Base-by-base conservation (phyloP, 2,888 invertebrate genomes). In the Gandaritis pyraliata region DNA sequence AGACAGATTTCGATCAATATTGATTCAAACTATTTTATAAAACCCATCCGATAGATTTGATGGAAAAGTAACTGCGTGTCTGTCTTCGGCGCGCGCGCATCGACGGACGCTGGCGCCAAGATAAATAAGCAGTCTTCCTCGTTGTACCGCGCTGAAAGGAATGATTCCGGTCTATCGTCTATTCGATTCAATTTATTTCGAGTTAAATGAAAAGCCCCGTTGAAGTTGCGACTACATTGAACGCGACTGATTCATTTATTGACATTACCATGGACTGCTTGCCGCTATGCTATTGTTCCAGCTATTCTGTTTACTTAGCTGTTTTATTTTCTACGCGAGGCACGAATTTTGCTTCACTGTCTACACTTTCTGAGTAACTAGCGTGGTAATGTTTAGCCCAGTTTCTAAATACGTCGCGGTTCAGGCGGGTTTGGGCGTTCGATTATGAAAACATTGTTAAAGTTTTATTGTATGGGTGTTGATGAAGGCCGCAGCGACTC, bases 371-470 rank as follows among this genome's bases (percentile, higher is more conserved):
- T 11, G 50, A 49, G 53, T 60, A 50, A 49, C 52, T 52, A 41
- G 39, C 60, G 50, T 51, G 58, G 51, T 51, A 61, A 77, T 75
- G 78, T 82, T 75, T 85, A 86, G 85, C 83, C 81, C 76, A 82
- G 86, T 83, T 86, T 85, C 83, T 83, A 83, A 87, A 88, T 80
- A 81, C 76, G 72, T 72, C 77, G 77, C 73, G 60, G 54, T 46
- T 54, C 45, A n/a, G 61, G 50, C 75, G 74, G 77, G 80, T 76
- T 76, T 74, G 68, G 75, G 70, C 77, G 75, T 74, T 75, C 86
- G 86, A 86, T 86, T 88, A 86, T 87, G 86, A 90, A 89, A 91
- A 92, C 90, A 90, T 90, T 88, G 88, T 91, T 90, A 89, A 90
- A 88, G 82, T 90, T 90, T 89, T 86, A 90, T 88, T 87, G 84